Conservation (phyloP, 2,888 invertebrate genomes). For the Adelphocoris suturalis region DNA sequence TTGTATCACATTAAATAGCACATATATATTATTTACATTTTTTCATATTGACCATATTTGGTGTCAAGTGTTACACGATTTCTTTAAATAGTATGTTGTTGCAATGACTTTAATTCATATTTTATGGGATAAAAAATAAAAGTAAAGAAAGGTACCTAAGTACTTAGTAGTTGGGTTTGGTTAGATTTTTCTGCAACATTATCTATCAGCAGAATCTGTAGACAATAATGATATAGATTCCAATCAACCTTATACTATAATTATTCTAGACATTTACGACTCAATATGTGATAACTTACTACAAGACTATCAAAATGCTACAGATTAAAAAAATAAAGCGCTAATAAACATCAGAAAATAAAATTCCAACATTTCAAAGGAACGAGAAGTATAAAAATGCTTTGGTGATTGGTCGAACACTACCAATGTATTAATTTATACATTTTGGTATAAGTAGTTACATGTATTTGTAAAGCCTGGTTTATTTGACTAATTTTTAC, state of each 20-base stretch:
- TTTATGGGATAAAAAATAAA: background rate
- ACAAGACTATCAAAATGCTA: no score
- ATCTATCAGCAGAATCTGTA: background rate
- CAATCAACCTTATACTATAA: no score
- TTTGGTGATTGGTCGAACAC: conserved; percentile 19
- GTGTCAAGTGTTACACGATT: conserved; percentile 67
- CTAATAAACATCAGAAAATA: background rate
- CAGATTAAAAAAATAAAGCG: no score
- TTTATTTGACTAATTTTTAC: background rate
- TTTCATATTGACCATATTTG: conserved; percentile 62
- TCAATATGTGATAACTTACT: background rate
- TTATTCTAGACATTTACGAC: conserved; percentile 5
- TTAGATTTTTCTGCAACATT: background rate
- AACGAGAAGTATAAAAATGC: conserved; percentile 7
- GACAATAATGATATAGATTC: background rate
- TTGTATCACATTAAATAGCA: conserved; percentile 66
- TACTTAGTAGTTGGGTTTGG: no score
- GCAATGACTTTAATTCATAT: background rate
- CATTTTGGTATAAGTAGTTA: background rate
- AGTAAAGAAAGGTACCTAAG: background rate
- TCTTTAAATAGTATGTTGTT: conserved; percentile 7
- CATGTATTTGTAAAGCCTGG: no score
- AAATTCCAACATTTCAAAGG: background rate
- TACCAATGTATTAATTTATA: background rate
- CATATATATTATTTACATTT: conserved; percentile 51